Base-by-base conservation (phyloP, 1,140 invertebrate genomes). In the Brachionus koreanus region DNA sequence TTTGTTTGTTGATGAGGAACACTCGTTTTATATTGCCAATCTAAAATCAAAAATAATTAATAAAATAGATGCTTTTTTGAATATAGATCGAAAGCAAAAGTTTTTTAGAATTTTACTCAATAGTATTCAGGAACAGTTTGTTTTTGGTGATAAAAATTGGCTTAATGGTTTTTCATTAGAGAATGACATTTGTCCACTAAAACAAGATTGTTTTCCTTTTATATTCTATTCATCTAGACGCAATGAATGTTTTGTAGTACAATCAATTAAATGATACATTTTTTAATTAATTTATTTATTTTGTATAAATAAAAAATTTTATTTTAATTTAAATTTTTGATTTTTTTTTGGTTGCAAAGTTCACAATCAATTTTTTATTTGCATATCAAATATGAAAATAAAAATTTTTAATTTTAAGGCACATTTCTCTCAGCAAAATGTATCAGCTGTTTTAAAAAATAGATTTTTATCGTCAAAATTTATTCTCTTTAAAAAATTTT, bases 181-280 rank as follows among this genome's bases (percentile, higher is more conserved):
- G 0, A 23, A 25, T 46, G 16, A 46, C 12, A 13, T 1, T 23
- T 42, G 7, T 72, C 5, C 23, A 13, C 3, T 16, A 25, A 74
- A 23, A 12, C 37, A 72, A 72, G 39, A 72, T 39, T 42, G 7
- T 23, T 43, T 46, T 46, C 19, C 23, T 46, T 13, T 46, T 13
- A 19, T 29, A 23, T 74, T 74, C 46, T 74, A 74, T 74, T 46
- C 69, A 35, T 46, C 37, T 23, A 43, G 43, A 74, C 7, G 69
- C 19, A 74, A 74, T 46, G 39, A 74, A 46, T 16, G 39, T 46
- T 74, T 74, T 74, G 39, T 74, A 23, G 25, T 46, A 29, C n/a
- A 65, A 65, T 1, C 33, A 33, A 65, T 65, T 29, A 65, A 33
- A 29, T 65, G 6, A 25, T 33, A 23, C n/a, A 63, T 7, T 2